Evolutionary conservation across 37 sponge, comb jelly and placozoan species (phyloP).

Genomic region (Lycopodina hypogea): DNA sequence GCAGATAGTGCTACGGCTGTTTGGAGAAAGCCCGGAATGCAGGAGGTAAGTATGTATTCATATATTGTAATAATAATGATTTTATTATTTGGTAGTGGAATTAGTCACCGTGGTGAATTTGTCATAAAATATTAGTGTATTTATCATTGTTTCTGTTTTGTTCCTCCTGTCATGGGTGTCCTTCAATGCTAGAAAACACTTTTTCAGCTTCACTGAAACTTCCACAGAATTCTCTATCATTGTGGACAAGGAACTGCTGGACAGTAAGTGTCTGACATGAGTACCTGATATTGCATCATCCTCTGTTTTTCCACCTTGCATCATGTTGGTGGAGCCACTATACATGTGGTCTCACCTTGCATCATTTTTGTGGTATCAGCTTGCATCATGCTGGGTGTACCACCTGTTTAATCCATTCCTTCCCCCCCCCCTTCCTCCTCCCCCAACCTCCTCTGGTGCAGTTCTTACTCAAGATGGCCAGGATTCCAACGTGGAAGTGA

Average conservation of each 20-base stretch:
- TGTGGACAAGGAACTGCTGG: slow-evolving; percentile 42
- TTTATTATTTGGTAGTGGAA: background rate
- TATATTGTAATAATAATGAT: background rate
- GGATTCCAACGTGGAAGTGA: background rate
- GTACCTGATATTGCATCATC: no score
- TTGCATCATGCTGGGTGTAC: no score
- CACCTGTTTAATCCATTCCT: no score
- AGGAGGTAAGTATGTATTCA: slow-evolving; percentile 36
- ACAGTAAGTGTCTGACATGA: slow-evolving; percentile 20
- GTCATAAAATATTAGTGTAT: background rate
- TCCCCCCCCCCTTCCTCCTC: no score
- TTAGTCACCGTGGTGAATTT: background rate
- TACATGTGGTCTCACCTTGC: no score
- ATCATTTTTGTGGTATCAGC: no score
- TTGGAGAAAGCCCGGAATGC: slow-evolving; percentile 16
- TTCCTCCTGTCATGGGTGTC: no score
- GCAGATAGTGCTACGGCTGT: slow-evolving; percentile 38
- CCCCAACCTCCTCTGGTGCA: background rate
- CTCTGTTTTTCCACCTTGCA: no score
- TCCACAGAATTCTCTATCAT: slow-evolving; percentile 42
- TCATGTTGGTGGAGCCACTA: no score
- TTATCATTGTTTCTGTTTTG: background rate
- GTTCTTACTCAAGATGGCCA: background rate
- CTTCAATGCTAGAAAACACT: slow-evolving; percentile 56
- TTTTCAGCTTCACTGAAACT: slow-evolving; percentile 69